phyloP scores from a whole-genome alignment of 2,888 invertebrate genomes.

The Lithophane leautieri region DNA sequence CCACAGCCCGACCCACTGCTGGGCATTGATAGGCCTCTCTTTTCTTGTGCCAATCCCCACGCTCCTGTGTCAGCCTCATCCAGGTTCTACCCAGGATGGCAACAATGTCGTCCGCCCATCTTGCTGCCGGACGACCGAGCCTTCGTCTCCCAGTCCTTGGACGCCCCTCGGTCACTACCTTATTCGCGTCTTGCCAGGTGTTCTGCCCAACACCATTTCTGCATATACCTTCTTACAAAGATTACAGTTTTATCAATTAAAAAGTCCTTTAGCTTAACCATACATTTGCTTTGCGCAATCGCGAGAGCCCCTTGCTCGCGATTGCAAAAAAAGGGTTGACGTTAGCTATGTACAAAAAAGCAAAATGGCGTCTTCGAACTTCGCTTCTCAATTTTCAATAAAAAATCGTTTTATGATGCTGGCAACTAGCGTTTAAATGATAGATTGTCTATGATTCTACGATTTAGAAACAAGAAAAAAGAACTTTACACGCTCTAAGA shows the following conservation, averaged over 20 bases:
- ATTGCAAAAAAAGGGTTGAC: too few species aligned
- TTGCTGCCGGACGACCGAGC: background rate
- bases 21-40: background rate
- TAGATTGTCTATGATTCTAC: too few species aligned
- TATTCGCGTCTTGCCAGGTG: background rate
- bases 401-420: too few species aligned
- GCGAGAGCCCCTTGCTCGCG: too few species aligned
- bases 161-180: background rate
- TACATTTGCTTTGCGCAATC: too few species aligned
- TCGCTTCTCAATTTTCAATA: too few species aligned
- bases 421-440: too few species aligned
- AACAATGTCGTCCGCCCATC: background rate
- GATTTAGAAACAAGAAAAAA: too few species aligned
- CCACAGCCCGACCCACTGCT: background rate
- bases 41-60: background rate
- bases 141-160: background rate
- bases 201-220: background rate
- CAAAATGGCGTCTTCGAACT: too few species aligned
- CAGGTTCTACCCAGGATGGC: background rate
- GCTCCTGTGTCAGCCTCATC: background rate
- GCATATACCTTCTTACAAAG: background rate
- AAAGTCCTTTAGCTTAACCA: background rate
- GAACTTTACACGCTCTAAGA: too few species aligned
- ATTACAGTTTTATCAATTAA: slow-evolving; percentile 4
- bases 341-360: too few species aligned